Percentiles rank a stretch among this genome's conserved stretches.
Evolutionary conservation across 2,797 vertebrate species (phyloP).

Genomic region (Morelia viridis): DNA sequence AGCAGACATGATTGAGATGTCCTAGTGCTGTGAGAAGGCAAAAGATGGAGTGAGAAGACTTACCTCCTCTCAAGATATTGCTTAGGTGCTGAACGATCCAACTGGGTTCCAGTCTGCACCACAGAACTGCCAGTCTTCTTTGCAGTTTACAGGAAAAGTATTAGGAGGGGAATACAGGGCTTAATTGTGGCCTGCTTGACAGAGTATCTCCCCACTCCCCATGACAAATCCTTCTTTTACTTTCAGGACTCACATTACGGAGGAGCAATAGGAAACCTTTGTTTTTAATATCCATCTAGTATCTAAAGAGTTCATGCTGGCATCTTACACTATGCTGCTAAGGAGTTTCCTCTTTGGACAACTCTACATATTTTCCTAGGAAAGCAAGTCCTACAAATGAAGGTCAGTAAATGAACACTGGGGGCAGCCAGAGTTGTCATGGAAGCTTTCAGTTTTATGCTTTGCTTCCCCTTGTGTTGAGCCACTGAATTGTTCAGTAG

Average conservation of each 20-base stretch:
- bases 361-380: neutral
- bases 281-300: neutral
- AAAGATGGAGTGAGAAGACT: neutral
- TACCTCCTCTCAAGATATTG: neutral
- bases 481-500: neutral
- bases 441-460: neutral
- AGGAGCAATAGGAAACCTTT: neutral
- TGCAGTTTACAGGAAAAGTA: neutral
- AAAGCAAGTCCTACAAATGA: neutral
- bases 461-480: neutral
- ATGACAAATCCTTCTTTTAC: neutral
- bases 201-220: neutral
- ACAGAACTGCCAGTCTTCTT: neutral
- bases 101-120: neutral
- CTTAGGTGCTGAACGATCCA: neutral
- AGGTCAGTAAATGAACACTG: neutral
- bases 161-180: neutral
- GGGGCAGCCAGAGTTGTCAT: no score
- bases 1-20: neutral
- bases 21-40: neutral
- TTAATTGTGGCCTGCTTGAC: neutral
- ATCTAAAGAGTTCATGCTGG: no score
- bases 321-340: neutral
- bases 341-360: neutral
- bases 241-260: neutral